Conservation (phyloP, 1,140 invertebrate species). For the Procambarus virginalis region DNA sequence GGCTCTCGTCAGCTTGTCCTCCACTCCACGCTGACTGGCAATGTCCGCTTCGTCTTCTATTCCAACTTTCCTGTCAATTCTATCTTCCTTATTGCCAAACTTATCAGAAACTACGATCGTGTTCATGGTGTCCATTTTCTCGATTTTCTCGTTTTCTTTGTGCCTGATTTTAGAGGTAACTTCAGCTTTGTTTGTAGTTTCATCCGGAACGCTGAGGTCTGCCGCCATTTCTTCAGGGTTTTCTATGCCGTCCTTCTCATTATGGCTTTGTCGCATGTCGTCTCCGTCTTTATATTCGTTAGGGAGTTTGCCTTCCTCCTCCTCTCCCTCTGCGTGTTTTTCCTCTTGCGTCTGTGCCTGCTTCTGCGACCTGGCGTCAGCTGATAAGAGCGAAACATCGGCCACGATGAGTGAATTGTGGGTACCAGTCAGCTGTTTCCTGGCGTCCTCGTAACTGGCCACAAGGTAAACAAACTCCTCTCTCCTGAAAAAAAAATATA, state of each 20-base stretch:
- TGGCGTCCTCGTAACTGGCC: neutral
- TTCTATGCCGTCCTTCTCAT: neutral
- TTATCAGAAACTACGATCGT: neutral
- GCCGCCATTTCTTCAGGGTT: too few species aligned
- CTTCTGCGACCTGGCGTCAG: neutral
- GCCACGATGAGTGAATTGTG: conserved; percentile 8
- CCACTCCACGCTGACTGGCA: neutral
- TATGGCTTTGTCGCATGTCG: neutral
- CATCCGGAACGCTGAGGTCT: too few species aligned
- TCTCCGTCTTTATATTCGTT: neutral
- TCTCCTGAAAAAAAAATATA: neutral
- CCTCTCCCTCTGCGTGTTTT: neutral
- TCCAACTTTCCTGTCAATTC: neutral
- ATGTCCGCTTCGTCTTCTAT: neutral
- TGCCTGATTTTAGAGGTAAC: neutral
- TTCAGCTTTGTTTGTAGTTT: neutral
- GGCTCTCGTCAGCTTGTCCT: neutral
- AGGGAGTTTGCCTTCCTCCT: too few species aligned
- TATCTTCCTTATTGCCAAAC: neutral
- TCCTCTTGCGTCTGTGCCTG: neutral
- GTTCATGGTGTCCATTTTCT: neutral
- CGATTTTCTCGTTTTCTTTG: neutral
- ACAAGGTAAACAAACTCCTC: conserved; percentile 19
- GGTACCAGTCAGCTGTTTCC: neutral
- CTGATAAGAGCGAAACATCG: neutral